Evolutionary conservation across 2,113 vertebrate species (phyloP), one percentile per base, ranked within the genome.

Genomic region (Macaca fascicularis): DNA sequence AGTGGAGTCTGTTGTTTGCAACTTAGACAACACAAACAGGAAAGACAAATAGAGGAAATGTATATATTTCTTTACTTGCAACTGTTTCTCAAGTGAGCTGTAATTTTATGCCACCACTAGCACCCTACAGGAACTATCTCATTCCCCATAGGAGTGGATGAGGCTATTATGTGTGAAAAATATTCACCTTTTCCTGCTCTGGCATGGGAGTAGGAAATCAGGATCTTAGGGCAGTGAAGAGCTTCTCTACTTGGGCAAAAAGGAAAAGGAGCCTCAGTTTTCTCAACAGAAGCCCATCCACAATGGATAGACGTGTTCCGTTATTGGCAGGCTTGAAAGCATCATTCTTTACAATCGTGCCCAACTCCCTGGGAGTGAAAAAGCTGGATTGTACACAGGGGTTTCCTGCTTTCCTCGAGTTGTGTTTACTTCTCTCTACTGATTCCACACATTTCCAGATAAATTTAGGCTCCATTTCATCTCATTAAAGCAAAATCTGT

Each of bases 401-500:
- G 92, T 94, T 97, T 93, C 76, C 89, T 67, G 95, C 81, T 87
- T 96, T 90, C n/a, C 19, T 88, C 20, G 27, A 76, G 10, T 17
- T 94, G 57, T 82, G 40, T 80, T 92, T 90, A 40, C 55, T 70
- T 86, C 52, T 88, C 32, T 92, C 93, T 94, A 40, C 78, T 72
- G 43, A 82, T 32, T 95, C 92, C 81, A 95, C 43, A 94, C 70
- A 82, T 95, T 96, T 97, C 97, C 91, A 98, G 96, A 98, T 97
- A 96, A 98, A 98, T 96, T 80, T 64, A 95, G 79, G 72, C 64
- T 97, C 48, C 84, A 57, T 93, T 98, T 98, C 97, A 98, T 95
- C 98, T 98, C 98, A 97, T 97, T 97, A 97, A 97, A 98, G 91
- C 80, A 94, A 98, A 98, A 97, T 98, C 97, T 96, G 97, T 94